These are phyloP conservation scores for Eumerus sabulonum DNA, from an alignment of 2,888 invertebrate genomes.

Conservation along the genomic window DNA sequence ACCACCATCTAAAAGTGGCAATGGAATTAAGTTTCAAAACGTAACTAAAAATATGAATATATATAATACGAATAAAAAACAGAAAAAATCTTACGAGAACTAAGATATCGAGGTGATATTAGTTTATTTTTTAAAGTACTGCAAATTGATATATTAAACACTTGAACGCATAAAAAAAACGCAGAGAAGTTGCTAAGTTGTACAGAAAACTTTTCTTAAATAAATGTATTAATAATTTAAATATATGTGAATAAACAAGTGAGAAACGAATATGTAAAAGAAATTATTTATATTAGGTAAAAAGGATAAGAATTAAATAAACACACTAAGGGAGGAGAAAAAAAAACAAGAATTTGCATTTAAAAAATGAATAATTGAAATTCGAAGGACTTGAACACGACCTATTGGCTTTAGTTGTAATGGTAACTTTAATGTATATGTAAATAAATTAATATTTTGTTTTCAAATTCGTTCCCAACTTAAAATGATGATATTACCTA, in stretches of 20 bases:
- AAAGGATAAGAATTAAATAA: conserved; percentile 8
- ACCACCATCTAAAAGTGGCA: conserved; percentile 2
- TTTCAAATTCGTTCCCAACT: neutral
- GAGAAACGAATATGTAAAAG: conserved; percentile 28
- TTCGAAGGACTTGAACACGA: conserved; percentile 51
- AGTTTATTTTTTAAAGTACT: conserved; percentile 59
- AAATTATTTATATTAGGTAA: conserved; percentile 27
- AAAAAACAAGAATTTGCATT: conserved; percentile 41
- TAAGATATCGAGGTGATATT: conserved; percentile 57
- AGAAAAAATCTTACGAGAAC: conserved; percentile 35
- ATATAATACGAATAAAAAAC: conserved; percentile 21
- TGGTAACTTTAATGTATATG: conserved; percentile 24
- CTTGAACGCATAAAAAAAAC: conserved; percentile 14
- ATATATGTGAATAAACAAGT: conserved; percentile 48
- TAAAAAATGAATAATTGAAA: conserved; percentile 58
- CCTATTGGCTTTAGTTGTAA: conserved; percentile 47
- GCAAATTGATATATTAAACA: conserved; percentile 15
- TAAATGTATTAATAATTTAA: conserved; percentile 33
- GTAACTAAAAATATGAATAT: conserved; percentile 15
- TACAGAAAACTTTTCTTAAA: conserved; percentile 48
- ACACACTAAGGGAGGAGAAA: neutral
- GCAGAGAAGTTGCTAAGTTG: conserved; percentile 37
- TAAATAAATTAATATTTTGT: conserved; percentile 34
- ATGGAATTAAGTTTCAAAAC: conserved; percentile 12
- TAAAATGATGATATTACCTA: conserved; percentile 2